These are phyloP conservation scores for Brienomyrus brachyistius DNA, from an alignment of 2,113 vertebrate species.

Conservation along the genomic window DNA sequence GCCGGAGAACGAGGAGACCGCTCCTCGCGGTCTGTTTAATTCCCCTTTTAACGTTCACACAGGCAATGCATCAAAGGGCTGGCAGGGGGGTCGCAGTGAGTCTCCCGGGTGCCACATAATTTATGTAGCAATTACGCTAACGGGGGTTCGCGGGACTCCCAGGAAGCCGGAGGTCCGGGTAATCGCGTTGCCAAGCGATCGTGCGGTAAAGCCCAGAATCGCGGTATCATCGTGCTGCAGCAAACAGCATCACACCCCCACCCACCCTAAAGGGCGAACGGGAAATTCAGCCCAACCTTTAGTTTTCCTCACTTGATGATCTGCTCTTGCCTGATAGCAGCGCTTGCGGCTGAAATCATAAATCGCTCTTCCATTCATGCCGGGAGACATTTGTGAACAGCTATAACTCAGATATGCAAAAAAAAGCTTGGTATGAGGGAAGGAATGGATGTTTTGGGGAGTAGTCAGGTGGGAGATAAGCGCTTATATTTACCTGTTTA, in stretches of 20 bases:
- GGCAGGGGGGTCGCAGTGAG: conserved; percentile 19
- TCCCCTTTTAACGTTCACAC: conserved; percentile 13
- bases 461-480: not conserved
- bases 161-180: not conserved
- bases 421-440: not conserved
- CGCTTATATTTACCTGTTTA: not conserved
- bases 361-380: not conserved
- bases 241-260: not conserved
- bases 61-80: conserved; percentile 33
- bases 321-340: not conserved
- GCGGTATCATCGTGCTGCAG: not conserved
- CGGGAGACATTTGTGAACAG: not conserved
- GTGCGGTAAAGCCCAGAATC: not conserved
- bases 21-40: not conserved
- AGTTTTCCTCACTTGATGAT: not conserved
- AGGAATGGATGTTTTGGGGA: not conserved
- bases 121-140: conserved; percentile 46
- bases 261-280: not conserved
- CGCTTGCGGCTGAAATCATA: not conserved
- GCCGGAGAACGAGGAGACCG: not conserved
- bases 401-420: not conserved
- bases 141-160: conserved; percentile 5
- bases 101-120: conserved; percentile 38
- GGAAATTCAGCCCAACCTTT: not conserved
- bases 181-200: not conserved